Evolutionary conservation across 2,797 vertebrate species (phyloP).

Genomic region (Hephaestus fuliginosus): DNA sequence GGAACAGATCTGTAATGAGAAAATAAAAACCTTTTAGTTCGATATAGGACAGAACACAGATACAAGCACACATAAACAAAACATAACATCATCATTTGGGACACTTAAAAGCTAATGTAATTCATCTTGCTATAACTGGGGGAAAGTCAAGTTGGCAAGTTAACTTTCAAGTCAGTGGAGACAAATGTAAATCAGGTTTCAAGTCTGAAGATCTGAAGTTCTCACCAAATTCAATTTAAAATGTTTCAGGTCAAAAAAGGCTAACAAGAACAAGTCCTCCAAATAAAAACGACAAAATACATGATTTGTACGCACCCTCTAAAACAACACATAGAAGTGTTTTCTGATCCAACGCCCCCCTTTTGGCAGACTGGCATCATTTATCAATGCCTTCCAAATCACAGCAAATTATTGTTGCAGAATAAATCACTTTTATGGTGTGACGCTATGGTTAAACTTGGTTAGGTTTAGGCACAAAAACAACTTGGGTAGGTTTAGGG

Average conservation of each 20-base stretch:
- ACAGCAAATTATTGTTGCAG: background rate
- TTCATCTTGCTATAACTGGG: background rate
- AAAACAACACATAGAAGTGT: background rate
- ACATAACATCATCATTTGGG: background rate
- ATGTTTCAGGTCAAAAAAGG: background rate
- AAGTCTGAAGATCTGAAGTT: slow-evolving; percentile 2
- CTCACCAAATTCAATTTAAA: background rate
- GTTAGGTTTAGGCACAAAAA: slow-evolving; percentile 15
- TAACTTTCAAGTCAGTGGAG: background rate
- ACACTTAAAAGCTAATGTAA: slow-evolving; percentile 15
- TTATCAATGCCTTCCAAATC: background rate
- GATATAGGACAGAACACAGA: background rate
- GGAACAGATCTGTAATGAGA: slow-evolving; percentile 5
- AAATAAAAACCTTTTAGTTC: background rate
- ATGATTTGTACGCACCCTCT: background rate
- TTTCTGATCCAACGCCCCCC: background rate
- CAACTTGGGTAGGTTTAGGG: background rate
- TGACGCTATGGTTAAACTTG: background rate
- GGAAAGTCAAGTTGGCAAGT: background rate
- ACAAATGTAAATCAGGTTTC: background rate
- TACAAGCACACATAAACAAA: slow-evolving; percentile 7
- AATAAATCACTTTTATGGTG: background rate
- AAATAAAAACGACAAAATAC: background rate
- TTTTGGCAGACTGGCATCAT: background rate
- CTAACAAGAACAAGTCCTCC: background rate